Percentiles rank a stretch among this genome's conserved stretches.
These are phyloP conservation scores for Danio tinwini DNA, from an alignment of 2,797 vertebrate genomes.

Conservation along the genomic window DNA sequence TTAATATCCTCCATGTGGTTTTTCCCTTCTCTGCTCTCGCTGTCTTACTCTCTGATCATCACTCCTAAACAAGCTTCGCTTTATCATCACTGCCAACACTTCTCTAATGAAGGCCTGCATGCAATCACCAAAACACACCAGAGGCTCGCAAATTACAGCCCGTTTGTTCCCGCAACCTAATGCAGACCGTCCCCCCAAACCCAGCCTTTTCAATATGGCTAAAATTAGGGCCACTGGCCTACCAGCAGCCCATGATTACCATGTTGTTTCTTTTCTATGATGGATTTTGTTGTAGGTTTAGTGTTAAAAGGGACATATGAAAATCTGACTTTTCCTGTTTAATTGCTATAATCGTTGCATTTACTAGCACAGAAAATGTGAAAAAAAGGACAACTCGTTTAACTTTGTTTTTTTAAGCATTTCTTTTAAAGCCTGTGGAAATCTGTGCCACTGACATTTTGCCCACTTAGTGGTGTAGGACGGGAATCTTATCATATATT, in stretches of 20 bases:
- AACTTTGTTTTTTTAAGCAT: no score
- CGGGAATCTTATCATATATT: no score
- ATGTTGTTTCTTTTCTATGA: slow-evolving; percentile 38
- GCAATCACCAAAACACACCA: slow-evolving; percentile 61
- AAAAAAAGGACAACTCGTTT: no score
- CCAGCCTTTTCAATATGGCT: slow-evolving; percentile 42
- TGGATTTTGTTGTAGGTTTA: slow-evolving; percentile 41
- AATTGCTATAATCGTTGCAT: no score
- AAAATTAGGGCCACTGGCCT: slow-evolving; percentile 56
- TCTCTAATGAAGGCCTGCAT: slow-evolving; percentile 56
- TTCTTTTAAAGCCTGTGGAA: no score
- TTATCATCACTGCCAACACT: slow-evolving; percentile 63
- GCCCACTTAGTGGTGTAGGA: no score
- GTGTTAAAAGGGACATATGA: slow-evolving; percentile 9
- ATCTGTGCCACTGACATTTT: no score
- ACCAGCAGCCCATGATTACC: slow-evolving; percentile 46
- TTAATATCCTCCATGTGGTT: slow-evolving; percentile 67
- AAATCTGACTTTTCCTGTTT: no score
- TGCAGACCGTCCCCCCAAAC: slow-evolving; percentile 8
- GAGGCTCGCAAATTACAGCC: slow-evolving; percentile 62
- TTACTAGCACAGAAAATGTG: no score
- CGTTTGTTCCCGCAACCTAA: slow-evolving; percentile 44
- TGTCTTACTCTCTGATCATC: slow-evolving; percentile 55
- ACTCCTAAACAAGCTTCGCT: slow-evolving; percentile 59
- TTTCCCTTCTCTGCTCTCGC: slow-evolving; percentile 30